Conservation (phyloP, 2,888 invertebrate genomes). For the Iphiclides podalirius region DNA sequence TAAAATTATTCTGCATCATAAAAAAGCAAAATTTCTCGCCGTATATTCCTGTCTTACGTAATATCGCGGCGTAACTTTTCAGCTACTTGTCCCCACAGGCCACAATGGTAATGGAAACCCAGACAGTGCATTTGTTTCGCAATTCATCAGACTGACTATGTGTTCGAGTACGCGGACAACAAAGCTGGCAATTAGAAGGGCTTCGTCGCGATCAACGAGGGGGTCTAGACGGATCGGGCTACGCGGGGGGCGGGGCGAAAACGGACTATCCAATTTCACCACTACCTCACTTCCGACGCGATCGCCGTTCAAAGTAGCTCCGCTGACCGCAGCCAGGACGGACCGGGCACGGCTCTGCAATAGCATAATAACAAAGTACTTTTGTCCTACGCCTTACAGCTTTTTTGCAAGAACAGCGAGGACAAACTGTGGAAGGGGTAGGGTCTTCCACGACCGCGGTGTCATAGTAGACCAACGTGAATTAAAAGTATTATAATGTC, state of each 20-base stretch:
- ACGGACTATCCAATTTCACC: conserved; percentile 73
- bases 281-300: conserved; percentile 73
- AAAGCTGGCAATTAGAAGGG: conserved; percentile 67
- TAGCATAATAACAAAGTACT: too few species aligned
- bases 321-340: conserved; percentile 62
- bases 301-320: conserved; percentile 55
- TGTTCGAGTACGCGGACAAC: conserved; percentile 39
- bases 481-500: too few species aligned
- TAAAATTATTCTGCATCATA: too few species aligned
- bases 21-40: too few species aligned
- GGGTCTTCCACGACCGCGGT: too few species aligned
- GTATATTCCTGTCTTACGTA: too few species aligned
- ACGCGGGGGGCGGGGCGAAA: conserved; percentile 50
- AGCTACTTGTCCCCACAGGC: conserved; percentile 11
- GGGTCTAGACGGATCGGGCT: conserved; percentile 34
- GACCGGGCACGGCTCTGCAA: too few species aligned
- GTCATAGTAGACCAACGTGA: too few species aligned
- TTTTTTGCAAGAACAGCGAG: conserved; percentile 63
- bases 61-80: too few species aligned
- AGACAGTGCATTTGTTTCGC: conserved; percentile 27
- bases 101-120: conserved; percentile 27
- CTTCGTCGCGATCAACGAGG: conserved; percentile 49
- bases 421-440: too few species aligned
- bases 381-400: conserved; percentile 56
- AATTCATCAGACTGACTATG: conserved; percentile 27